Evolutionary conservation across 2,113 vertebrate genomes (phyloP), one percentile per base, ranked within the genome.

Genomic region (Scartelaos histophorus): DNA sequence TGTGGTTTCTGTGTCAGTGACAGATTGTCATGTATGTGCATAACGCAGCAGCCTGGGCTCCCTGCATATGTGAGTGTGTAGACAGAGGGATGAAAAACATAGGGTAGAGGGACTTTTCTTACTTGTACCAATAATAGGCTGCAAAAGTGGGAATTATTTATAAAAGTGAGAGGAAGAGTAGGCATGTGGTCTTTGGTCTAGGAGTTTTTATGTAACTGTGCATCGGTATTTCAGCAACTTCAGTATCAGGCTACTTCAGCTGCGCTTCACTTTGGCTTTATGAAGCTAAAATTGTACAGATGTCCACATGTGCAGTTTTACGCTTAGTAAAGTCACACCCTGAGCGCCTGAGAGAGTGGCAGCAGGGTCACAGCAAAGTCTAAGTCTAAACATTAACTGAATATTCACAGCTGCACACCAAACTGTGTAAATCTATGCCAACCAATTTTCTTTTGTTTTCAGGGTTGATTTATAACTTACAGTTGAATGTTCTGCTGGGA

Each of bases 21-120:
- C 88, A 87, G 88, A 91, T 86, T 90, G 90, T 88, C 82, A 85
- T 78, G 86, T 87, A 79, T 87, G 80, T 82, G 89, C 75, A 81
- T 21, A 54, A 19, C 51, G 35, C 73, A 12, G 64, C 79, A 82
- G 66, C 69, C 77, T 17, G 67, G 75, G n/a, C 80, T 22, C 77
- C 58, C 69, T 74, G 69, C 70, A 66, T 70, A 74, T 35, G n/a
- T n/a, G 65, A 69, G 82, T 35, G 67, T 73, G 74, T 69, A 69
- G 15, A 34, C 35, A 73, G 47, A 12, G 19, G 53, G 66, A 77
- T 66, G 56, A 74, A 73, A 79, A 75, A 71, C 34, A 66, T 70
- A 84, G 61, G 54, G 76, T 79, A 69, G 64, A 45, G 70, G 71
- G 75, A 67, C 76, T 81, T 74, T 70, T 82, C 85, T 85, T 80